These are phyloP conservation scores for Zeuzera pyrina DNA, from an alignment of 2,888 invertebrate species.

Conservation along the genomic window DNA sequence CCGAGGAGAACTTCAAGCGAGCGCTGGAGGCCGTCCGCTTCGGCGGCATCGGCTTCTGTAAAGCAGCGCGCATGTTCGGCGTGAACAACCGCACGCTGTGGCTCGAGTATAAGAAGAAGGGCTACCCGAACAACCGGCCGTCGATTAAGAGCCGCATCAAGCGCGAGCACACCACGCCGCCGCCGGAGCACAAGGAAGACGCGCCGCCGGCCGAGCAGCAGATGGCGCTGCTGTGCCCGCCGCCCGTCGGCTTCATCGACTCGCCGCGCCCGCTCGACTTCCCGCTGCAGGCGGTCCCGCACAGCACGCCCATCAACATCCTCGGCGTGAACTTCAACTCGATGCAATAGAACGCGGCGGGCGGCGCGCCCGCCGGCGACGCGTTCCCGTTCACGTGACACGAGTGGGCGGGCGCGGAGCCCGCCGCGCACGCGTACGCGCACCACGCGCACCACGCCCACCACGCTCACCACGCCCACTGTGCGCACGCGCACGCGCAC, in stretches of 20 bases:
- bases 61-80: constrained; percentile 87
- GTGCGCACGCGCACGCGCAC: constrained; percentile 15
- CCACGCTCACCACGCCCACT: too few relatives aligned
- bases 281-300: constrained; percentile 75
- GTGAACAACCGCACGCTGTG: constrained; percentile 89
- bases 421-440: constrained; percentile 6
- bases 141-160: constrained; percentile 85
- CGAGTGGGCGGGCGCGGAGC: constrained; percentile 40
- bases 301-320: constrained; percentile 78
- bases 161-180: constrained; percentile 77
- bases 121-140: constrained; percentile 85
- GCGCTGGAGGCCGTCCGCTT: constrained; percentile 87
- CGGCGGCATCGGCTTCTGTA: constrained; percentile 89
- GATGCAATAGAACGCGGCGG: constrained; percentile 76
- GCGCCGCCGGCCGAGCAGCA: constrained; percentile 39
- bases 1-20: constrained; percentile 86
- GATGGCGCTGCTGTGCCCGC: constrained; percentile 75
- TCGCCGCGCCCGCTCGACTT: constrained; percentile 81
- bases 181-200: constrained; percentile 68
- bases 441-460: too few relatives aligned
- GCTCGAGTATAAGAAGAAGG: constrained; percentile 88
- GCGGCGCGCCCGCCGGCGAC: constrained; percentile 38
- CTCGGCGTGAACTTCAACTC: constrained; percentile 84
- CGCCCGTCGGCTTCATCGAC: constrained; percentile 80
- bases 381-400: constrained; percentile 55